These are phyloP conservation scores for Phymanthus crucifer DNA, from an alignment of 92 coral and sea anemone genomes.

Conservation along the genomic window DNA sequence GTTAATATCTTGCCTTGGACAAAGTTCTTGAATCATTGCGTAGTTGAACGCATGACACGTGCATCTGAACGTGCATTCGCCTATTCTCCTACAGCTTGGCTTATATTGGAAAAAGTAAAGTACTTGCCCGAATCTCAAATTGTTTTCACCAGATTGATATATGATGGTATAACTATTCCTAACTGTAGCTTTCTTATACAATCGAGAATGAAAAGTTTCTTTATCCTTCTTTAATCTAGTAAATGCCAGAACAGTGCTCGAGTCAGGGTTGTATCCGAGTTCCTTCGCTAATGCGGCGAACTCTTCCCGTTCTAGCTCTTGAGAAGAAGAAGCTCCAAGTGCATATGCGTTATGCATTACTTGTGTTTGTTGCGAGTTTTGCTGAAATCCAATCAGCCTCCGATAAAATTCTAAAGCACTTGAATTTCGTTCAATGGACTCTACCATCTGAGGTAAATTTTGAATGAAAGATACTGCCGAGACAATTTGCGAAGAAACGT, in stretches of 20 bases:
- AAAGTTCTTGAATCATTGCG: slow-evolving; percentile 33
- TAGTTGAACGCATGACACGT: slow-evolving; percentile 27
- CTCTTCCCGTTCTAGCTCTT: slow-evolving; percentile 33
- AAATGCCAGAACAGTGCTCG: slow-evolving; percentile 26
- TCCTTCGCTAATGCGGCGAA: slow-evolving; percentile 27
- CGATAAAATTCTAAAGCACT: slow-evolving; percentile 29
- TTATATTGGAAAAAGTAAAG: slow-evolving; percentile 39
- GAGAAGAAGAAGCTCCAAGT: slow-evolving; percentile 33
- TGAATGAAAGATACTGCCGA: slow-evolving; percentile 44
- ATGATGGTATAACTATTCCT: slow-evolving; percentile 43
- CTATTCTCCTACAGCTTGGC: slow-evolving; percentile 42
- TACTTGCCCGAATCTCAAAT: slow-evolving; percentile 29
- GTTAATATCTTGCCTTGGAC: slow-evolving; percentile 24
- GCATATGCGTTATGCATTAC: slow-evolving; percentile 27
- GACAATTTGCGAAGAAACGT: slow-evolving; percentile 44
- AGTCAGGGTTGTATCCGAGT: slow-evolving; percentile 39
- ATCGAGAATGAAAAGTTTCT: slow-evolving; percentile 27
- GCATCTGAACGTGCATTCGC: slow-evolving; percentile 38
- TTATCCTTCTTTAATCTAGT: slow-evolving; percentile 31
- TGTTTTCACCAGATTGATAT: slow-evolving; percentile 26
- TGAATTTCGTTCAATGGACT: slow-evolving; percentile 20
- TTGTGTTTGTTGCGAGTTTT: slow-evolving; percentile 40
- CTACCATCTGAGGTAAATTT: slow-evolving; percentile 46
- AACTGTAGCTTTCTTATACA: slow-evolving; percentile 33
- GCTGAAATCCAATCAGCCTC: slow-evolving; percentile 36